Evolutionary conservation across 2,797 vertebrate genomes (phyloP).

Genomic region (Trichosurus vulpecula): DNA sequence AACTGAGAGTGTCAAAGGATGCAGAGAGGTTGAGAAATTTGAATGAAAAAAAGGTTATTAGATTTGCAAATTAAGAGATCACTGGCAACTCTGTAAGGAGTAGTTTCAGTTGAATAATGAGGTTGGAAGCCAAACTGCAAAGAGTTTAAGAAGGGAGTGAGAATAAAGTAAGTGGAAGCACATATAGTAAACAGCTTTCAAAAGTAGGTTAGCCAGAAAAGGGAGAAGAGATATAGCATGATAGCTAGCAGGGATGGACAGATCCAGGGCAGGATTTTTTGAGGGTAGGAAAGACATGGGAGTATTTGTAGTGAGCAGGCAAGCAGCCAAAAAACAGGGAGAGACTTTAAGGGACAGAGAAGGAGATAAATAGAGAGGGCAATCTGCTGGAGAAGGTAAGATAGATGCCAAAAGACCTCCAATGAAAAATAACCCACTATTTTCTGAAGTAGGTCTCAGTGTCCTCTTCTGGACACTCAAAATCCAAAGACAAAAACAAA

Average conservation of each 20-base stretch:
- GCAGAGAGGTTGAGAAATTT: background rate
- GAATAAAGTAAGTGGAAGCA: background rate
- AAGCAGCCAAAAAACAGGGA: background rate
- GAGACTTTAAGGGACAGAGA: background rate
- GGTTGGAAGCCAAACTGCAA: background rate
- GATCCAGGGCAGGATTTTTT: background rate
- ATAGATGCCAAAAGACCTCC: background rate
- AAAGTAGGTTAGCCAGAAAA: background rate
- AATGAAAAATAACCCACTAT: background rate
- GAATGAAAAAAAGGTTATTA: background rate
- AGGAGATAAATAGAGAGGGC: background rate
- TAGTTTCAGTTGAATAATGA: background rate
- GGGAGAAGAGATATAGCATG: background rate
- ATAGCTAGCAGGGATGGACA: background rate
- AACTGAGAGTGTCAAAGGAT: background rate
- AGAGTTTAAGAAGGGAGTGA: background rate
- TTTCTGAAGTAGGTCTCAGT: background rate
- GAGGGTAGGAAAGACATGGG: background rate
- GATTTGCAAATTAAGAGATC: background rate
- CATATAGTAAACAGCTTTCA: background rate
- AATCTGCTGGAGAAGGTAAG: too few relatives aligned
- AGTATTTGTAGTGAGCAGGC: background rate
- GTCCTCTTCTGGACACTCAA: background rate
- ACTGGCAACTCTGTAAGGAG: background rate
- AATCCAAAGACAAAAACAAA: background rate